Evolutionary conservation across 2,888 invertebrate species (phyloP).

Genomic region (Dicycla oo): DNA sequence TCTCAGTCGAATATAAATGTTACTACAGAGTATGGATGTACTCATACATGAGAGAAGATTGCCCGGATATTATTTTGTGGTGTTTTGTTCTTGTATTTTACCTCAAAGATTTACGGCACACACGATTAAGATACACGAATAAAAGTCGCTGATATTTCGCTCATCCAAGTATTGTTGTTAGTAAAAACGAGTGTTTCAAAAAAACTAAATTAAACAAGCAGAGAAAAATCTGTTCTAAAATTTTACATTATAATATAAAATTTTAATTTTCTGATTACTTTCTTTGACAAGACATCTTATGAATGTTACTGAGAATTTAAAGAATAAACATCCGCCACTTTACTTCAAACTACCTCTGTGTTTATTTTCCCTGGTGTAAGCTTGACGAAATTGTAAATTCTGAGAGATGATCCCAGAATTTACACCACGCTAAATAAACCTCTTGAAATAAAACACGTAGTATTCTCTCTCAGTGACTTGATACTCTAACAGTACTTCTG

Average conservation of each 20-base stretch:
- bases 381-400: too few relatives aligned
- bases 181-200: too few relatives aligned
- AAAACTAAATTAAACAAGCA: neutral
- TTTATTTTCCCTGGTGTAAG: neutral
- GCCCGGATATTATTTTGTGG: conserved; percentile 17
- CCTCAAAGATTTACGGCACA: neutral
- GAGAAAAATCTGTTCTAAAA: neutral
- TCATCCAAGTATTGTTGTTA: neutral
- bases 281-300: neutral
- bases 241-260: neutral
- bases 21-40: neutral
- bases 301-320: neutral
- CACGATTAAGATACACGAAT: neutral
- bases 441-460: neutral
- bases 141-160: neutral
- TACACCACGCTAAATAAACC: neutral
- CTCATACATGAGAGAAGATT: conserved; percentile 16
- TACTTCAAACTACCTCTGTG: neutral
- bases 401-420: conserved; percentile 8
- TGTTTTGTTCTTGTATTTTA: conserved; percentile 16
- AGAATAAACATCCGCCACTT: neutral
- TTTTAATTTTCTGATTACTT: neutral
- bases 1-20: conserved; percentile 27
- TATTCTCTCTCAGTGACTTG: neutral
- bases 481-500: neutral